Evolutionary conservation across 2,888 invertebrate genomes (phyloP).

Genomic region (Rotaria macrura): DNA sequence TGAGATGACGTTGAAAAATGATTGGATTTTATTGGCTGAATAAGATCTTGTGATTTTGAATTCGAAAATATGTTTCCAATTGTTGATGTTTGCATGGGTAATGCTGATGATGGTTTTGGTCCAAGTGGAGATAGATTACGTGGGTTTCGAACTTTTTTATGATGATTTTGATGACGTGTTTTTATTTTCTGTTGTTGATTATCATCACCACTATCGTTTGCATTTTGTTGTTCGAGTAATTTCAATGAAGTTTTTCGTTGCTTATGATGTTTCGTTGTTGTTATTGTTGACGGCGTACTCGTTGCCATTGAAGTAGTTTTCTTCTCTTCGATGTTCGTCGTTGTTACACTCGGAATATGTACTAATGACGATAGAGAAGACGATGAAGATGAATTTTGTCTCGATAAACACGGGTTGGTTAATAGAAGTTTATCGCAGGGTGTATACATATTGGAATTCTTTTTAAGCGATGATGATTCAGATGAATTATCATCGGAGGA

Average conservation of each 20-base stretch:
- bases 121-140: background rate
- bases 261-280: background rate
- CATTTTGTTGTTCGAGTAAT: background rate
- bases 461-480: background rate
- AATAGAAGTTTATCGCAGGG: background rate
- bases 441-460: background rate
- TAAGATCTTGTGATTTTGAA: background rate
- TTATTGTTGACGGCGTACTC: background rate
- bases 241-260: background rate
- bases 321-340: background rate
- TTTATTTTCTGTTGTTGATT: background rate
- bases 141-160: background rate
- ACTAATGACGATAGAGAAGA: constrained; percentile 11
- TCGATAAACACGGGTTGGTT: background rate
- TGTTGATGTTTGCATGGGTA: background rate
- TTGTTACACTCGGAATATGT: background rate
- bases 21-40: background rate
- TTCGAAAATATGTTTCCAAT: background rate
- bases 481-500: background rate
- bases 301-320: background rate
- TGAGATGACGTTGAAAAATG: background rate
- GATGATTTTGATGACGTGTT: background rate
- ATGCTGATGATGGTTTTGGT: background rate
- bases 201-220: background rate
- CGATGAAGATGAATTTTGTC: constrained; percentile 25